These are phyloP conservation scores for Sarcoramphus papa DNA, from an alignment of 2,797 vertebrate species.

Conservation along the genomic window DNA sequence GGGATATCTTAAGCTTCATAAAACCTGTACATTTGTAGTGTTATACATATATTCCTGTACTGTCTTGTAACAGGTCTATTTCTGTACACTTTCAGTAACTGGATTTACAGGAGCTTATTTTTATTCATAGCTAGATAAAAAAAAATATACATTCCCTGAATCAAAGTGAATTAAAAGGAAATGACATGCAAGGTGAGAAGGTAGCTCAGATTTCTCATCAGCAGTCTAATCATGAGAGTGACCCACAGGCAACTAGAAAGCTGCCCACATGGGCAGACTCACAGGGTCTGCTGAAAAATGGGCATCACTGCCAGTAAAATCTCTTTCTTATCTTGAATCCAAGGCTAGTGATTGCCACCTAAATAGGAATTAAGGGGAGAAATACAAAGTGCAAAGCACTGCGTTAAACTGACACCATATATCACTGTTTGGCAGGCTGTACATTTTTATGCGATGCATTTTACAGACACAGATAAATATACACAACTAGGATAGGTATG, in stretches of 20 bases:
- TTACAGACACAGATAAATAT: constrained; percentile 22
- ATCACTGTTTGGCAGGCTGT: constrained; percentile 4
- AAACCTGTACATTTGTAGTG: not conserved
- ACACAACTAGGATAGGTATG: not conserved
- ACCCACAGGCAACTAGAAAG: not conserved
- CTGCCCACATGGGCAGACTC: not conserved
- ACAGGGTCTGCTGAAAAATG: not conserved
- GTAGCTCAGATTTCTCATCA: constrained; percentile 20
- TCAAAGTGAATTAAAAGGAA: constrained; percentile 46
- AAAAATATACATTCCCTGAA: not conserved
- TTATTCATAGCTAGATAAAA: constrained; percentile 8
- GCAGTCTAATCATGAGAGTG: constrained; percentile 5
- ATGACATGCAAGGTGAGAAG: not conserved
- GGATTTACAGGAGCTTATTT: not conserved
- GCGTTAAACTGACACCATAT: not conserved
- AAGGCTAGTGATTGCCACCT: not conserved
- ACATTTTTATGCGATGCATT: not conserved
- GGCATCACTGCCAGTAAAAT: constrained; percentile 6
- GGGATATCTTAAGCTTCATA: not conserved
- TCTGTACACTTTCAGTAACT: not conserved
- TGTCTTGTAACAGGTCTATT: not conserved
- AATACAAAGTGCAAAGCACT: constrained; percentile 11
- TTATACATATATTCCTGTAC: not conserved
- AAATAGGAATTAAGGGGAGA: not conserved
- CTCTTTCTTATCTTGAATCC: constrained; percentile 29